Evolutionary conservation across 1,140 invertebrate species (phyloP), one percentile per base, ranked within the genome.

Genomic region (Nebria ingens): DNA sequence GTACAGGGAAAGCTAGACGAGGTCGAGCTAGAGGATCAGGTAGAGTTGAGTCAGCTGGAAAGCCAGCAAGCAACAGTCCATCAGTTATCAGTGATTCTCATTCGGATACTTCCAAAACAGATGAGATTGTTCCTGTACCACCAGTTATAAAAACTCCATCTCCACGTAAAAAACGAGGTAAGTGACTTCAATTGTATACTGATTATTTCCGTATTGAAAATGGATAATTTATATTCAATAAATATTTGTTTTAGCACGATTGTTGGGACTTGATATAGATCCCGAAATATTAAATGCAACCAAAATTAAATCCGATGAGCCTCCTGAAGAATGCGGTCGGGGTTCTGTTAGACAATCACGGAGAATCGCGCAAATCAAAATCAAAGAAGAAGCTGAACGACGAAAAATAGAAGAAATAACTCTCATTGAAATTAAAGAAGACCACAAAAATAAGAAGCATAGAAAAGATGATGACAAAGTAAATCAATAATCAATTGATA

Each of bases 331-430:
- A 58, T 12, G 11, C 51, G 1, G 6, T 4, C 50, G 45, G 19
- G 74, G 79, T 2, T 81, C 82, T 0, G 81, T 89, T 2, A 70
- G 88, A 15, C 84, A 87, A 62, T 90, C 87, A 4, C 75, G 88
- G 2, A 74, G 89, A 51, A 89, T 93, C 62, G 89, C 89, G 0
- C 87, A 91, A 64, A 77, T 90, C 57, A 89, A 91, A 61, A 89
- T 91, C 51, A 87, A 85, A 57, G 87, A 91, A 65, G 86, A 89
- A 68, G 84, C 84, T 0, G 86, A 91, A 53, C 67, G 84, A 6
- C 75, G 85, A 42, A 79, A 84, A 59, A 66, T 83, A 20, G 86
- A 90, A 62, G 85, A 89, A 62, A 79, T 83, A 2, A 76, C 80
- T 0, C 66, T 85, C 45, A 69, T 74, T 2, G 76, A 80, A 19